Conservation (phyloP, 2,888 invertebrate species). For the Nephrocerus scutellatus region DNA sequence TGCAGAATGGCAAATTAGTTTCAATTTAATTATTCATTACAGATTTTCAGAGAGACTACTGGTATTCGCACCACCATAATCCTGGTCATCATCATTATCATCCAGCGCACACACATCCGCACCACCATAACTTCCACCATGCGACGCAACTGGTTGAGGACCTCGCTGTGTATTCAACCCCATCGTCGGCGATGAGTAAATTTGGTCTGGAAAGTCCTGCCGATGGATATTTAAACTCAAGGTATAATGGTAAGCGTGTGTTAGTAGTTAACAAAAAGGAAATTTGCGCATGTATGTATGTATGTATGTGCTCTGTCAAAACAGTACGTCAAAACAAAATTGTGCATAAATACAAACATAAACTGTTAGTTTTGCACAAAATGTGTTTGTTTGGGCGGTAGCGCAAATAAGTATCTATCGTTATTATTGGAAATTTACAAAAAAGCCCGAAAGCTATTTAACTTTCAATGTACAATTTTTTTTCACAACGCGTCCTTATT, state of each 20-base stretch:
- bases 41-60: constrained; percentile 37
- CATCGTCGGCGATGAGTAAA: constrained; percentile 37
- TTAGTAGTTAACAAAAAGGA: constrained; percentile 46
- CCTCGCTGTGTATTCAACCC: constrained; percentile 38
- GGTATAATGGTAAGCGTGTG: constrained; percentile 45
- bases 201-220: constrained; percentile 43
- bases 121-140: constrained; percentile 24
- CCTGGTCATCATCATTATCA: constrained; percentile 22
- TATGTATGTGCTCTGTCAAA: constrained; percentile 14
- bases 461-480: too few relatives aligned
- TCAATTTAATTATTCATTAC: constrained; percentile 4
- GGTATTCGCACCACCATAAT: constrained; percentile 30
- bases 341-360: too few relatives aligned
- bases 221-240: constrained; percentile 45
- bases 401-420: too few relatives aligned
- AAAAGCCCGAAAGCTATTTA: too few relatives aligned
- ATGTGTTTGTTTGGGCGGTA: too few relatives aligned
- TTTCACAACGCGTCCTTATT: too few relatives aligned
- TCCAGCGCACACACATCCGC: constrained; percentile 22
- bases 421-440: too few relatives aligned
- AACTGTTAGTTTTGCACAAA: too few relatives aligned
- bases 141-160: constrained; percentile 38
- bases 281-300: constrained; percentile 29
- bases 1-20: constrained; percentile 5
- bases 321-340: too few relatives aligned